phyloP scores from a whole-genome alignment of 2,113 vertebrate species.

The Tringa solitaria region DNA sequence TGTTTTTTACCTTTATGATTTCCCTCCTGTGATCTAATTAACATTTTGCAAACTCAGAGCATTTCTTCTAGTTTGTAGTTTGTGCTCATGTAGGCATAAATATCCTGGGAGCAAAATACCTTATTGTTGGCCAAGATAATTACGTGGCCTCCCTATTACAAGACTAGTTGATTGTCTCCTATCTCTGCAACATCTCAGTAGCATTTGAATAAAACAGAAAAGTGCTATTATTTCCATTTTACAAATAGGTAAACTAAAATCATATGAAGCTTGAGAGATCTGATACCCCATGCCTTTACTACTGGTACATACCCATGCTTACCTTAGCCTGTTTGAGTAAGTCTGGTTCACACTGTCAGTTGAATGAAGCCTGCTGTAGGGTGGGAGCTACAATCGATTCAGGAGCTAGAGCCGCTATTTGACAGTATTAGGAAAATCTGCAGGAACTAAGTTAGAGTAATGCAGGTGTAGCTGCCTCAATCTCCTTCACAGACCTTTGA shows the following conservation, averaged over 20 bases:
- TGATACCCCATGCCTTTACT: neutral
- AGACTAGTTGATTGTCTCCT: neutral
- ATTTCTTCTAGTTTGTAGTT: neutral
- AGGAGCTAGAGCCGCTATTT: neutral
- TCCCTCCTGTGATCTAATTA: neutral
- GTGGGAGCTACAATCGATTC: neutral
- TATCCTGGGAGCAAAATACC: neutral
- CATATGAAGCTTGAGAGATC: neutral
- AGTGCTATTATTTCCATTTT: neutral
- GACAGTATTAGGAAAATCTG: neutral
- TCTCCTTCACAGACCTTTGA: neutral
- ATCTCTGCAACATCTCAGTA: neutral
- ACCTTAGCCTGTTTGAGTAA: neutral
- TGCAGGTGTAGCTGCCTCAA: neutral
- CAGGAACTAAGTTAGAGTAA: neutral
- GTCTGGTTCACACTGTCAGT: neutral
- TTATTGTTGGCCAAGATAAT: neutral
- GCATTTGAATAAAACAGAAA: neutral
- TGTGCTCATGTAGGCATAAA: neutral
- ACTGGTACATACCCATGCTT: neutral
- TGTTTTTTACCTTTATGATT: neutral
- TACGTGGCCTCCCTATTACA: neutral
- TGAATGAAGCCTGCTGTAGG: neutral
- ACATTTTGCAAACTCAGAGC: neutral
- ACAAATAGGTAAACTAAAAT: neutral